Evolutionary conservation across 2,888 invertebrate species (phyloP).

Genomic region (Epistrophe grossulariae): DNA sequence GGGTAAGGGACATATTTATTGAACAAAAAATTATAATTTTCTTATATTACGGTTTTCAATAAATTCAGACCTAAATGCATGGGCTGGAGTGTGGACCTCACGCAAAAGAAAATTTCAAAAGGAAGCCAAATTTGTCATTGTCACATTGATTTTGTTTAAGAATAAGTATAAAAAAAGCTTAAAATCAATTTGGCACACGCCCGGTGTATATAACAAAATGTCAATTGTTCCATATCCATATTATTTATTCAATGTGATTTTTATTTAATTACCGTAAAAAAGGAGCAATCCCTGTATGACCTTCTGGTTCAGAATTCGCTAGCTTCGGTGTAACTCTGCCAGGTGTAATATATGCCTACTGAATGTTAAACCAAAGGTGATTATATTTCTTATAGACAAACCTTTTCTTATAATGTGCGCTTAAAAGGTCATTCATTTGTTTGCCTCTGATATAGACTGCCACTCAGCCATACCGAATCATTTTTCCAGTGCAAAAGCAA

Average conservation of each 20-base stretch:
- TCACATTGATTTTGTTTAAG: background rate
- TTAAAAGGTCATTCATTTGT: slow-evolving; percentile 44
- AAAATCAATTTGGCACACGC: slow-evolving; percentile 73
- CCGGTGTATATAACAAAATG: background rate
- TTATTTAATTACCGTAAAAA: slow-evolving; percentile 67
- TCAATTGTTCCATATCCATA: slow-evolving; percentile 5
- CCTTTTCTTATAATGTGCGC: slow-evolving; percentile 40
- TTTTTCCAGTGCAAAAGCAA: slow-evolving; percentile 8
- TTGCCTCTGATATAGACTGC: slow-evolving; percentile 22
- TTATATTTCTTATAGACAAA: slow-evolving; percentile 70
- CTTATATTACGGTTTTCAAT: background rate
- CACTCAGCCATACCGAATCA: slow-evolving; percentile 58
- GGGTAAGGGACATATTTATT: no score
- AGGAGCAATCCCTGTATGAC: slow-evolving; percentile 43
- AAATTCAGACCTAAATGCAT: background rate
- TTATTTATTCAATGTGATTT: slow-evolving; percentile 21
- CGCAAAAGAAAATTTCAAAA: slow-evolving; percentile 18
- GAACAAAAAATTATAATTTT: background rate
- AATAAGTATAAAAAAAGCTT: slow-evolving; percentile 17
- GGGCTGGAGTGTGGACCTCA: slow-evolving; percentile 59
- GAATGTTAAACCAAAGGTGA: slow-evolving; percentile 49
- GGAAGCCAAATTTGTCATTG: slow-evolving; percentile 19
- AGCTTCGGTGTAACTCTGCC: slow-evolving; percentile 25
- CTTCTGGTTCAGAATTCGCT: slow-evolving; percentile 41
- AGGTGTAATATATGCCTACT: slow-evolving; percentile 39